Evolutionary conservation across 2,888 invertebrate species (phyloP), one percentile per base, ranked within the genome.

Genomic region (Dolomedes plantarius): DNA sequence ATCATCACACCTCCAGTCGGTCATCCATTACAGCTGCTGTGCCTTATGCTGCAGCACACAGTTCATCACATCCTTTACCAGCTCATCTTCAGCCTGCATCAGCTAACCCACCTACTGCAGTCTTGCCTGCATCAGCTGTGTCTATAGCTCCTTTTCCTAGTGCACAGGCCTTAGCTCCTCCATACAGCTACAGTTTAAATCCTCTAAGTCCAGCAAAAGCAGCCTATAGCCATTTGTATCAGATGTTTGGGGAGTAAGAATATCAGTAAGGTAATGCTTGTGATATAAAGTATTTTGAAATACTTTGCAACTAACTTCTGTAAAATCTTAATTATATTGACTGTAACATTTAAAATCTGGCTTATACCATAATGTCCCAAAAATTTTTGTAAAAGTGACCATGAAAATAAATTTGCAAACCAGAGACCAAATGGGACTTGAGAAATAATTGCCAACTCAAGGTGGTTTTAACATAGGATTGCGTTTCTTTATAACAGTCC

Each of bases 51-150:
- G 89, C 89, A 16, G 94, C 95, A 13, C 83, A 87, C 29, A 39
- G 73, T 92, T 93, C 95, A 87, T 93, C 94, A 72, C 95, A 96
- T 92, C 95, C 95, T 67, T 92, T 96, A 90, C 96, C 96, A 87
- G 96, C 96, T 9, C 96, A 96, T 91, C 94, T 96, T 91, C 95
- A 95, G 87, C 92, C 92, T 32, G 72, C 89, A 9, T 86, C 89
- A n/a, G 85, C 88, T 16, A 88, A 88, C 64, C 73, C 89, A 13
- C 78, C 86, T 41, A 72, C 80, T 6, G 85, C 87, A 39, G 82
- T 85, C n/a, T 77, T 89, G 31, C 88, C 89, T 9, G 79, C 86
- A 9, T 86, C 86, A n/a, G 79, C 85, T 0, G 81, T 88, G 13
- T 81, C 85, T 19, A 80, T 88, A 11, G 86, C 88, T 27, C 83